Evolutionary conservation across 2,113 vertebrate genomes (phyloP).

Genomic region (Mesocricetus auratus): DNA sequence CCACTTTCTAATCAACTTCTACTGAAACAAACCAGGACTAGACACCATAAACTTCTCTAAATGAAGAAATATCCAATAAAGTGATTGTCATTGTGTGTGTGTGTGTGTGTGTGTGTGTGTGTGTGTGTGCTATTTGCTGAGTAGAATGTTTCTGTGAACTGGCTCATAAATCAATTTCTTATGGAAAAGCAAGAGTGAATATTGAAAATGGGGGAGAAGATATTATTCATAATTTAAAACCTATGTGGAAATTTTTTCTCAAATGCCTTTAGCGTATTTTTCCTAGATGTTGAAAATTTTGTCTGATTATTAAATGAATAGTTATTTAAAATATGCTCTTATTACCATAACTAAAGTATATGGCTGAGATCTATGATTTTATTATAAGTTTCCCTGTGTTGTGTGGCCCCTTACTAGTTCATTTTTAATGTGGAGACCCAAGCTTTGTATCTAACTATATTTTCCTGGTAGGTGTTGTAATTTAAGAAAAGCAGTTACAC

Average conservation of each 20-base stretch:
- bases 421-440: constrained; percentile 44
- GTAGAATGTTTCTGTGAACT: constrained; percentile 27
- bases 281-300: constrained; percentile 38
- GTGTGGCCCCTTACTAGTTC: constrained; percentile 44
- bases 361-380: constrained; percentile 34
- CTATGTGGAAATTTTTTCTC: constrained; percentile 40
- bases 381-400: constrained; percentile 24
- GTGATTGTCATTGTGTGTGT: neutral
- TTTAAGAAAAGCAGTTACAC: too few species aligned
- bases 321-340: neutral
- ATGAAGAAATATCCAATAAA: neutral
- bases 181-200: neutral
- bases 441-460: constrained; percentile 29
- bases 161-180: constrained; percentile 9
- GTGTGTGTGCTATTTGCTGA: neutral
- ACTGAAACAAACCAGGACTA: neutral
- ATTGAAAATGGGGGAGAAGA: neutral
- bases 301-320: neutral
- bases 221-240: constrained; percentile 28
- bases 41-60: neutral
- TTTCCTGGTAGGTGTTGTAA: neutral
- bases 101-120: neutral
- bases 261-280: constrained; percentile 55
- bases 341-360: neutral
- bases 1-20: neutral